Evolutionary conservation across 2,113 vertebrate species (phyloP), one percentile per base, ranked within the genome.

Genomic region (Macrotus californicus): DNA sequence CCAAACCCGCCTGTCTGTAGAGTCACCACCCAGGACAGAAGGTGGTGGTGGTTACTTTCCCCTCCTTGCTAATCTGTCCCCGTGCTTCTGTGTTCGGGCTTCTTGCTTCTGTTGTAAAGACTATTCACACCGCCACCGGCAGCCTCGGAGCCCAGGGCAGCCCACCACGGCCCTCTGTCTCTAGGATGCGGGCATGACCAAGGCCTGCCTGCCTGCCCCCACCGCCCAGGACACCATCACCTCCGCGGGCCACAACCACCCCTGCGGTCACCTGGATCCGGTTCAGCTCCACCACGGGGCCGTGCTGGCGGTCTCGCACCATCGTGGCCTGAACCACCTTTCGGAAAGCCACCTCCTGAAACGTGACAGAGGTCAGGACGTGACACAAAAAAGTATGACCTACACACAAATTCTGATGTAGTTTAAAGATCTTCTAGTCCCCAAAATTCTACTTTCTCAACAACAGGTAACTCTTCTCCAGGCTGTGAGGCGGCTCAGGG

Each of bases 271-370:
- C 99, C 99, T 99, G 99, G 97, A 99, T 99, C 93, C 99, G 98
- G 98, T 99, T 99, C 91, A 99, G 98, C 94, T 99, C 99, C 88
- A 99, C 99, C 0, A 99, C 99, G 2, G 99, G 99, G 5, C 99
- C 99, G 0, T 99, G 99, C 81, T 99, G 99, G 39, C 99, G 98
- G 97, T 99, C 99, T 95, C 99, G 98, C 96, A 99, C 99, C 99
- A 99, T 99, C 1, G 99, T 99, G 39, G 99, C 99, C 96, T 99
- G 99, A 7, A 99, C 99, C 26, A 99, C 99, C 96, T 99, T 99
- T 72, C 99, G 99, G 98, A 99, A 99, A 54, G 99, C 99, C 48
- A 99, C 99, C 98, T 99, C 99, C 99, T 99, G 96, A 95, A 96
- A 98, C 46, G 66, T 0, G 50, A 24, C 36, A 85, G 1, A 69